A percentile compares a stretch with the other conserved stretches of the same genome.
Conservation (phyloP, 2,888 invertebrate species). For the Leucophenga maculata region DNA sequence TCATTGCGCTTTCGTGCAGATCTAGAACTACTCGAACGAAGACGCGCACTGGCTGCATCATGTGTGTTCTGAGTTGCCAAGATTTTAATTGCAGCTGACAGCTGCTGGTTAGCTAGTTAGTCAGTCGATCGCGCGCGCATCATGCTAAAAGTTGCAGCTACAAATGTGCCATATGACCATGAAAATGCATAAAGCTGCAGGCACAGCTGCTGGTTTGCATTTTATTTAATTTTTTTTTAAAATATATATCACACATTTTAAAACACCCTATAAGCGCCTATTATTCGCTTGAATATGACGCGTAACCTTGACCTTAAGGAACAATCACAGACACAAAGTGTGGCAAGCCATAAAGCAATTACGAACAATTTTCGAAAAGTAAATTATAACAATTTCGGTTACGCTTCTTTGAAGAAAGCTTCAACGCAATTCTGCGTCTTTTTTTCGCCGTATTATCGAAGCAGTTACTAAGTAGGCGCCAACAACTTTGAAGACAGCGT, state of each 20-base stretch:
- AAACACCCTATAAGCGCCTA: slow-evolving; percentile 45
- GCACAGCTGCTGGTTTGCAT: too few species aligned
- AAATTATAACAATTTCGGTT: slow-evolving; percentile 65
- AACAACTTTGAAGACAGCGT: slow-evolving; percentile 3
- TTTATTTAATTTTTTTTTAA: too few species aligned
- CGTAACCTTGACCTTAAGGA: slow-evolving; percentile 58
- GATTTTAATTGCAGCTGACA: too few species aligned
- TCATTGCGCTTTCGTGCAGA: neutral
- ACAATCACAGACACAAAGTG: neutral
- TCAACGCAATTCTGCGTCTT: neutral
- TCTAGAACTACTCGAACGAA: neutral
- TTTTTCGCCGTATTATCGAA: neutral
- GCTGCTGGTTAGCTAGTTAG: too few species aligned
- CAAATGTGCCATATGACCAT: neutral
- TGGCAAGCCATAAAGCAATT: neutral
- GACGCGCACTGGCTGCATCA: neutral
- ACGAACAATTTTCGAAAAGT: slow-evolving; percentile 32
- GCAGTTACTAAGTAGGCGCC: slow-evolving; percentile 30
- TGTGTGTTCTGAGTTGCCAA: neutral
- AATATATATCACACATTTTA: neutral
- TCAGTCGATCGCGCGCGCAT: too few species aligned
- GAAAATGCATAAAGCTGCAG: neutral
- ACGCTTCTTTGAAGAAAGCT: slow-evolving; percentile 65
- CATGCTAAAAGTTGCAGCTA: too few species aligned
- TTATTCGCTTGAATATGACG: slow-evolving; percentile 52